These are phyloP conservation scores for Conus canariensis DNA, from an alignment of 2,888 invertebrate species.

Conservation along the genomic window DNA sequence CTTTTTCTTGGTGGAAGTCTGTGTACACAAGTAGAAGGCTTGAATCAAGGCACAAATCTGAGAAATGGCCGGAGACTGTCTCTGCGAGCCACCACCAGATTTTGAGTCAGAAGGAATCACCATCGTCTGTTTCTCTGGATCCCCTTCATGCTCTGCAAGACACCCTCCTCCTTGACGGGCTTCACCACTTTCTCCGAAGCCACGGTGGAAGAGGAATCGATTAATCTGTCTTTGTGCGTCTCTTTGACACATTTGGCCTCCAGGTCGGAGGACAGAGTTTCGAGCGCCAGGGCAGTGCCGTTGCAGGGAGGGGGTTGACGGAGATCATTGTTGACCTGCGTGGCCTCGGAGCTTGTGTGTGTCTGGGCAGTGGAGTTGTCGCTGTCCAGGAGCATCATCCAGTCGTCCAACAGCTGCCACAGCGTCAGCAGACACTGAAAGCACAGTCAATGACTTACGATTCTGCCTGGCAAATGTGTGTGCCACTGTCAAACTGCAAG, in stretches of 20 bases:
- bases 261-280: background rate
- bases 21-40: constrained; percentile 72
- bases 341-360: background rate
- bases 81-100: background rate
- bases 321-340: background rate
- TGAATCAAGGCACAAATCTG: constrained; percentile 74
- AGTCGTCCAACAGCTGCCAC: constrained; percentile 74
- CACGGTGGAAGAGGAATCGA: background rate
- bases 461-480: too few relatives aligned
- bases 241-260: background rate
- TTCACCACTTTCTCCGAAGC: background rate
- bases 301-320: background rate
- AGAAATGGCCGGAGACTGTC: constrained; percentile 66
- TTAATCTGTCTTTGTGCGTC: background rate
- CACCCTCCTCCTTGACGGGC: background rate
- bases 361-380: constrained; percentile 50
- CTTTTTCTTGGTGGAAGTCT: constrained; percentile 47
- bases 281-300: background rate
- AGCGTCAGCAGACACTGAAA: constrained; percentile 69
- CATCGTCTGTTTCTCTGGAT: background rate
- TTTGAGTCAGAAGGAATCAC: background rate
- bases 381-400: constrained; percentile 68
- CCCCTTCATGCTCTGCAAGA: background rate
- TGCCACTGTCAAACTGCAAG: too few relatives aligned
- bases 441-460: background rate